Percentiles rank a stretch among this genome's conserved stretches.
phyloP scores from a whole-genome alignment of 1,140 invertebrate species.

The Neoseiulus cucumeris region DNA sequence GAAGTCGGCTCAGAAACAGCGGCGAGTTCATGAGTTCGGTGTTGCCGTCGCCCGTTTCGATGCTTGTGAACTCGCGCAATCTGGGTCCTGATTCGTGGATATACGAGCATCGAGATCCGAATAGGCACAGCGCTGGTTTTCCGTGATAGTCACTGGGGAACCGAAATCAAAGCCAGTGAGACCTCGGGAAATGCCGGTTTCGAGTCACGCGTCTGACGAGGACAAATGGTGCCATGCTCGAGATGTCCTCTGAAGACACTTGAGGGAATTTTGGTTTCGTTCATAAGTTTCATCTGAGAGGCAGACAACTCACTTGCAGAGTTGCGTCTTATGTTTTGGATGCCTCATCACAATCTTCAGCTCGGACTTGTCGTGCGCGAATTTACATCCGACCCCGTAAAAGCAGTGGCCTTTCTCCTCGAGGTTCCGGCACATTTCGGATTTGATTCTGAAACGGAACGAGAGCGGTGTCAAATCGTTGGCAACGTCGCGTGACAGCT shows the following conservation, averaged over 20 bases:
- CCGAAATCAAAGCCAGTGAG: not conserved
- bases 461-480: not conserved
- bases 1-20: no score
- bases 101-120: not conserved
- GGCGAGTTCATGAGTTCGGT: no score
- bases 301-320: not conserved
- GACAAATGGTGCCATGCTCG: no score
- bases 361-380: not conserved
- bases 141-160: not conserved
- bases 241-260: no score
- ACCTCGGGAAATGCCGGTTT: not conserved
- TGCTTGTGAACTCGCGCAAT: no score
- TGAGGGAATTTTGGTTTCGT: no score
- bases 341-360: not conserved
- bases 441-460: not conserved
- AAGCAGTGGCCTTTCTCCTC: not conserved
- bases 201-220: not conserved
- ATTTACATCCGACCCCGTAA: not conserved
- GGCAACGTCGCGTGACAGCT: no score
- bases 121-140: not conserved
- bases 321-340: not conserved
- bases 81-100: not conserved
- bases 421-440: not conserved
- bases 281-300: no score
- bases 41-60: no score